Evolutionary conservation across 2,797 vertebrate genomes (phyloP).

Genomic region (Lithobates pipiens): DNA sequence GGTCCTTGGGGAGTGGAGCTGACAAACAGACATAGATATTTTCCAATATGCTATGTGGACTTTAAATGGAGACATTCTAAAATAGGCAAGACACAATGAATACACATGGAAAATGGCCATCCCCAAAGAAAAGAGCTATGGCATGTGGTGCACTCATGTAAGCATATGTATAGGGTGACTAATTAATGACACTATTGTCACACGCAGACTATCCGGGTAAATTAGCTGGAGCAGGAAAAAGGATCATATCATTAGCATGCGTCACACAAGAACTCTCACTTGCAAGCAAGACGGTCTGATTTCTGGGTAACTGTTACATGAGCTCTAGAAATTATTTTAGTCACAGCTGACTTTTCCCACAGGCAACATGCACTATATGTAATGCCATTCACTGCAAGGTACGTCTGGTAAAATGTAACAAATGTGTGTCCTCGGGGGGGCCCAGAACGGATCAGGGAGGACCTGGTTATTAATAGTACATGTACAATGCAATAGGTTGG

Average conservation of each 20-base stretch:
- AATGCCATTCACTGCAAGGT: not conserved
- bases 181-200: not conserved
- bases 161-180: not conserved
- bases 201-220: not conserved
- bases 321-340: slow-evolving; percentile 12
- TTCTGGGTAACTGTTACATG: slow-evolving; percentile 1
- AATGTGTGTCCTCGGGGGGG: no score
- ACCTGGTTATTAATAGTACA: no score
- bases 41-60: not conserved
- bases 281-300: not conserved
- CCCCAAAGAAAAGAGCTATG: slow-evolving; percentile 14
- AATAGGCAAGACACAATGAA: slow-evolving; percentile 7
- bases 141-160: not conserved
- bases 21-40: not conserved
- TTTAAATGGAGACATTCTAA: slow-evolving; percentile 12
- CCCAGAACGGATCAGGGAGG: no score
- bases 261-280: not conserved
- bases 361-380: slow-evolving; percentile 22
- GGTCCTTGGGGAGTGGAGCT: not conserved
- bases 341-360: slow-evolving; percentile 59
- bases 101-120: slow-evolving; percentile 2
- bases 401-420: not conserved
- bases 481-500: no score
- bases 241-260: slow-evolving; percentile 32
- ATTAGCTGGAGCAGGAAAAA: slow-evolving; percentile 4